Conservation (phyloP, 2,888 invertebrate genomes). For the Zeuzera pyrina region DNA sequence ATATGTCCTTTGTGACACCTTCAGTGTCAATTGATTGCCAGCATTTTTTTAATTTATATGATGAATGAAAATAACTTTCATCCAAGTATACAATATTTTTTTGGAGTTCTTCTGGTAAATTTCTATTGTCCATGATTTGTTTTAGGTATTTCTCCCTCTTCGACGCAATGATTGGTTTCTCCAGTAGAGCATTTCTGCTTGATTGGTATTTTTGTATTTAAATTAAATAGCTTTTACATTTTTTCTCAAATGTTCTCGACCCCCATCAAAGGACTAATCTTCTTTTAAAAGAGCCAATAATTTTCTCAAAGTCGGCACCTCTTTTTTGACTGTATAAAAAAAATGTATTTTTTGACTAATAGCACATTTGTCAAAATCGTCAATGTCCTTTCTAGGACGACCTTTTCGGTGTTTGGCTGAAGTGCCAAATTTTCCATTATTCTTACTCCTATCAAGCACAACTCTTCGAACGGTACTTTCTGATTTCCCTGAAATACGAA, state of each 20-base stretch:
- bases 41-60: slow-evolving; percentile 17
- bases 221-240: slow-evolving; percentile 9
- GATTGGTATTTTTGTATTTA: slow-evolving; percentile 10
- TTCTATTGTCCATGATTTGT: slow-evolving; percentile 12
- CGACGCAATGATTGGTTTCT: slow-evolving; percentile 10
- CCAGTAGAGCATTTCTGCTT: slow-evolving; percentile 9
- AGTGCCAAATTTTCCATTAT: slow-evolving; percentile 6
- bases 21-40: slow-evolving; percentile 14
- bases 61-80: slow-evolving; percentile 21
- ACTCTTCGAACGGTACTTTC: slow-evolving; percentile 7
- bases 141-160: slow-evolving; percentile 14
- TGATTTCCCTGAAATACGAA: slow-evolving; percentile 1
- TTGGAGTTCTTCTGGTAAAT: slow-evolving; percentile 14
- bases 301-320: neutral
- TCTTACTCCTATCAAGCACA: slow-evolving; percentile 2
- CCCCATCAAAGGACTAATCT: slow-evolving; percentile 1
- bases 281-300: neutral
- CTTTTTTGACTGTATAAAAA: slow-evolving; percentile 6
- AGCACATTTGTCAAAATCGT: slow-evolving; percentile 5
- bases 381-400: slow-evolving; percentile 9
- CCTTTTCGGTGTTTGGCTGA: slow-evolving; percentile 11
- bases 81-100: slow-evolving; percentile 18
- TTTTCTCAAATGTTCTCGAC: slow-evolving; percentile 6
- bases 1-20: slow-evolving; percentile 10
- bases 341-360: neutral